Evolutionary conservation across 2,797 vertebrate genomes (phyloP).

Genomic region (Ctenochaetus hawaiiensis): DNA sequence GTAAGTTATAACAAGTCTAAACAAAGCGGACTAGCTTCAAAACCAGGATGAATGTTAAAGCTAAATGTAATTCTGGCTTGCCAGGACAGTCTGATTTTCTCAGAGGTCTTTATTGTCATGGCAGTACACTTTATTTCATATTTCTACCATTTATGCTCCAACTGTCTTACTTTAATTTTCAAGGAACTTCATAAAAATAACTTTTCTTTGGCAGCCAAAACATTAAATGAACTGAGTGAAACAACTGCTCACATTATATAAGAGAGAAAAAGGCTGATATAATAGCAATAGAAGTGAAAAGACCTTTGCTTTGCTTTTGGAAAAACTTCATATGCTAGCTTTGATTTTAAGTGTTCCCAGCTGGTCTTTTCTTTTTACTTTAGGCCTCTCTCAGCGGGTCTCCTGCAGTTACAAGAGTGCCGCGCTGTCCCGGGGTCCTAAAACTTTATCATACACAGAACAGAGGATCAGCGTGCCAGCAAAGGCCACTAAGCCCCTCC

Average conservation of each 20-base stretch:
- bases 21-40: too few relatives aligned
- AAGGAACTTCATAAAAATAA: constrained; percentile 29
- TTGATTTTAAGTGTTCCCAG: constrained; percentile 80
- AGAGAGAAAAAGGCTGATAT: constrained; percentile 30
- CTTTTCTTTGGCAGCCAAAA: constrained; percentile 51
- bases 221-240: constrained; percentile 48
- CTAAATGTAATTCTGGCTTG: neutral
- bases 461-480: constrained; percentile 56
- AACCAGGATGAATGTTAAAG: too few relatives aligned
- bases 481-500: constrained; percentile 50
- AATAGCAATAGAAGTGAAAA: constrained; percentile 65
- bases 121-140: constrained; percentile 38
- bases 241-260: constrained; percentile 38
- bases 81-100: constrained; percentile 30
- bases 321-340: constrained; percentile 70
- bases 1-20: too few relatives aligned
- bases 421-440: constrained; percentile 63
- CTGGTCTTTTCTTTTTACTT: constrained; percentile 69
- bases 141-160: constrained; percentile 30
- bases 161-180: constrained; percentile 27
- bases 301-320: constrained; percentile 71
- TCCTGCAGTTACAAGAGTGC: constrained; percentile 74
- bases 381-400: constrained; percentile 70
- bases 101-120: constrained; percentile 50
- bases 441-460: constrained; percentile 67